These are phyloP conservation scores for Bicyclus anynana DNA, from an alignment of 1,140 invertebrate genomes.

Conservation along the genomic window DNA sequence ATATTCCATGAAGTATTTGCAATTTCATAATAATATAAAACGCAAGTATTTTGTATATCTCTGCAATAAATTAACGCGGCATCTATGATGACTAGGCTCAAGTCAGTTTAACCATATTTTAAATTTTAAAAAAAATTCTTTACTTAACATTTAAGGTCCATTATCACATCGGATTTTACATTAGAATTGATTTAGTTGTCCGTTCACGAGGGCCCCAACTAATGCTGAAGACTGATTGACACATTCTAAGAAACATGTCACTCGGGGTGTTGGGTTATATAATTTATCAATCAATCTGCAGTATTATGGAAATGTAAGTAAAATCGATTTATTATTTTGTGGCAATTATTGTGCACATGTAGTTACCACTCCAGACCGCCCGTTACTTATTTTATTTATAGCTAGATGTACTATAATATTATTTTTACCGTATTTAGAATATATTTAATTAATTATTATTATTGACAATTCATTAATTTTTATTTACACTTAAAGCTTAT, in stretches of 20 bases:
- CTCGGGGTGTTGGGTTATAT: neutral
- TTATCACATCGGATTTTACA: too few relatives aligned
- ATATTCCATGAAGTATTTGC: too few relatives aligned
- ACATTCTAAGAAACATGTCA: neutral
- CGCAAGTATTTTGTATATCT: too few relatives aligned
- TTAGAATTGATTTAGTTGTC: neutral
- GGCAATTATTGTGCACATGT: conserved; percentile 15
- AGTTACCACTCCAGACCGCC: conserved; percentile 25
- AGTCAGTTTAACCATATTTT: too few relatives aligned
- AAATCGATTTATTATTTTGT: neutral
- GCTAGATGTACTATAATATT: too few relatives aligned
- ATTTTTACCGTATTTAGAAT: conserved; percentile 11
- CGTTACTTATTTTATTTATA: conserved; percentile 22
- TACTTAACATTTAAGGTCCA: too few relatives aligned
- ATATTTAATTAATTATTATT: too few relatives aligned
- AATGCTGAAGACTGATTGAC: neutral
- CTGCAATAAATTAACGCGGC: too few relatives aligned
- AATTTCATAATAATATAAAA: too few relatives aligned
- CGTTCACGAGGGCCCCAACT: neutral
- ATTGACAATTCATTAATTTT: conserved; percentile 11
- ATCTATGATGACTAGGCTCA: too few relatives aligned
- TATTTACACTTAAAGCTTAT: neutral
- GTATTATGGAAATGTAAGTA: neutral
- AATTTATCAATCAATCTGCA: neutral
- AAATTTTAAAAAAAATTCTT: too few relatives aligned